Base-by-base conservation (phyloP, 2,888 invertebrate genomes). In the Parthenolecanium corni region DNA sequence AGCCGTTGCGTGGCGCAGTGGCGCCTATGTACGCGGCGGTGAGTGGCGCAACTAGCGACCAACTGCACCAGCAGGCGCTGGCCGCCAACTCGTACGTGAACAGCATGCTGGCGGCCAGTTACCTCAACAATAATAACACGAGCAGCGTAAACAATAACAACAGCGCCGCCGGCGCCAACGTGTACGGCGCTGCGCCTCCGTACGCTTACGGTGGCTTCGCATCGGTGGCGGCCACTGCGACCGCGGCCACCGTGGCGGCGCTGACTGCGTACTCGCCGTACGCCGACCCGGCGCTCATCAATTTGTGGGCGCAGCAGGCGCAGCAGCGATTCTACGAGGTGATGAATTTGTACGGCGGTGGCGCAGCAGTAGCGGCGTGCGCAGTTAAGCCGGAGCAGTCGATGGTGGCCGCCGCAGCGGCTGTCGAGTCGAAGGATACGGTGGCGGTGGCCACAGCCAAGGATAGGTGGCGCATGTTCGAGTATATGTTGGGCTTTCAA, bases 241-340 rank as follows among this genome's bases (percentile, higher is more conserved):
- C 52, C 6, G 52, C 31, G 25, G 25, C 52, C 4, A 18, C 18
- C 14, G 44, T 49, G 4, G 46, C 44, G 25, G 2, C 56, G 16
- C 18, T 42, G 44, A 18, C 16, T 5, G 44, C 44, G 18, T 31
- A 31, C 31, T 31, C 31, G 14, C 44, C 44, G 18, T 42, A 42
- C 31, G 42, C 40, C 18, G 56, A 38, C 16, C 14, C 20, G 38
- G 54, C 20, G 31, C 52, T 54, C 12, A 23, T 65, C 1, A 53
- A 40, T 31, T 47, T 64, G 25, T 64, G 67, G 24, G 66, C 67
- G n/a, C 68, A 68, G 51, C 67, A 67, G 21, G 66, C 67, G 12
- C 68, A 68, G 51, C 67, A 67, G 25, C 62, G 68, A 44, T 65
- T 69, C 38, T 69, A 68, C 68, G 67, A 69, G 61, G 67, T 69